A percentile compares a stretch with the other conserved stretches of the same genome.
Conservation (phyloP, 2,113 vertebrate genomes). For the Pterocles burchelli region DNA sequence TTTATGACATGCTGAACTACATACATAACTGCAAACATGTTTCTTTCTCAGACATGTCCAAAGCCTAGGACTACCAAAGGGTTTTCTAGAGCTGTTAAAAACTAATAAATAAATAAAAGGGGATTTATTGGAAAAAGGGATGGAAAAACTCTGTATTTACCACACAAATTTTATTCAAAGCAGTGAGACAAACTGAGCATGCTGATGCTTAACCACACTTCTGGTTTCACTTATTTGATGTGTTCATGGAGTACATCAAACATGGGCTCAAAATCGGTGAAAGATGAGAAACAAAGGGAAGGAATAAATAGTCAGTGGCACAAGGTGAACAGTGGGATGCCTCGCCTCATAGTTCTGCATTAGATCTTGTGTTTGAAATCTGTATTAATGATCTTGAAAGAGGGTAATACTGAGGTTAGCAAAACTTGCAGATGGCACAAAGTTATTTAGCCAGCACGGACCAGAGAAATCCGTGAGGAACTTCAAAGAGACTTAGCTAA, state of each 20-base stretch:
- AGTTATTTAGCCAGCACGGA: conserved; percentile 45
- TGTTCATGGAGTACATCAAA: conserved; percentile 28
- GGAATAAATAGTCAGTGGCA: conserved; percentile 44
- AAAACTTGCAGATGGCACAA: conserved; percentile 59
- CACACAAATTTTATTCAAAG: neutral
- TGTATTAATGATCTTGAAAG: conserved; percentile 57
- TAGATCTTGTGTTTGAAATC: conserved; percentile 32
- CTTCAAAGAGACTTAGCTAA: conserved; percentile 50
- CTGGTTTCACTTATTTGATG: conserved; percentile 39
- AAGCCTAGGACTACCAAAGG: neutral
- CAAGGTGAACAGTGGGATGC: conserved; percentile 64
- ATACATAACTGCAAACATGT: neutral
- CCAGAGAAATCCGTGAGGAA: conserved; percentile 10
- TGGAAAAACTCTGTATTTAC: neutral
- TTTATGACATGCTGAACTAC: neutral
- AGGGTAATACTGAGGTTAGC: conserved; percentile 50
- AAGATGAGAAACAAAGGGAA: conserved; percentile 51
- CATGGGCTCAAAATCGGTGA: neutral
- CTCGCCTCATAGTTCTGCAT: conserved; percentile 6
- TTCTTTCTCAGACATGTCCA: neutral
- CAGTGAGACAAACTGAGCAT: neutral
- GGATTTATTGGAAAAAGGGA: neutral
- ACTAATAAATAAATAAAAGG: neutral
- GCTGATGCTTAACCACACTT: neutral
- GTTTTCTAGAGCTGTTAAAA: neutral